A percentile compares a stretch with the other conserved stretches of the same genome.
Conservation (phyloP, 2,888 invertebrate species). For the Dexiosoma caninum region DNA sequence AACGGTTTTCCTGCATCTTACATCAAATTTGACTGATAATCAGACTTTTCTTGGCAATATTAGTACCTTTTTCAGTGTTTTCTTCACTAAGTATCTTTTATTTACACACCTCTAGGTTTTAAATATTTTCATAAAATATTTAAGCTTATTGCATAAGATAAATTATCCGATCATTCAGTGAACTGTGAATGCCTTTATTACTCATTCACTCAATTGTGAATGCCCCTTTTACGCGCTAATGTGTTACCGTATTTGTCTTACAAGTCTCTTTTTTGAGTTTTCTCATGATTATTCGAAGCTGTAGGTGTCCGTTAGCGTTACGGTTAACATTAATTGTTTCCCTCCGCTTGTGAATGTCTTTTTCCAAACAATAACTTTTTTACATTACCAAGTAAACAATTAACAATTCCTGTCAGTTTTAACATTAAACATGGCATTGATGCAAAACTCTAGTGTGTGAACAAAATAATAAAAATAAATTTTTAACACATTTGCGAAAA, state of each 20-base stretch:
- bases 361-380: neutral
- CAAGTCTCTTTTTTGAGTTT: neutral
- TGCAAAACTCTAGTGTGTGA: neutral
- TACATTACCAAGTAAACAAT: no score
- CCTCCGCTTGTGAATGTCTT: neutral
- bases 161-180: neutral
- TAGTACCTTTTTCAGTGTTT: no score
- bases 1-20: no score
- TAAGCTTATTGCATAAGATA: no score
- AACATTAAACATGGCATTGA: conserved; percentile 40
- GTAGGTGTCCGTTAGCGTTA: conserved; percentile 42
- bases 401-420: conserved; percentile 53
- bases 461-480: neutral
- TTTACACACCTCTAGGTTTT: no score
- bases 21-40: no score
- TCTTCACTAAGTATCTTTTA: no score
- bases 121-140: no score
- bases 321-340: neutral
- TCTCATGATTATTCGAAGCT: neutral
- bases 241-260: neutral
- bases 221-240: no score
- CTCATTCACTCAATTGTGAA: neutral
- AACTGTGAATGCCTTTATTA: neutral
- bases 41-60: no score
- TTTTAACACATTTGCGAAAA: neutral